Evolutionary conservation across 1,140 invertebrate genomes (phyloP), one percentile per base, ranked within the genome.

Genomic region (Zophobas atratus): DNA sequence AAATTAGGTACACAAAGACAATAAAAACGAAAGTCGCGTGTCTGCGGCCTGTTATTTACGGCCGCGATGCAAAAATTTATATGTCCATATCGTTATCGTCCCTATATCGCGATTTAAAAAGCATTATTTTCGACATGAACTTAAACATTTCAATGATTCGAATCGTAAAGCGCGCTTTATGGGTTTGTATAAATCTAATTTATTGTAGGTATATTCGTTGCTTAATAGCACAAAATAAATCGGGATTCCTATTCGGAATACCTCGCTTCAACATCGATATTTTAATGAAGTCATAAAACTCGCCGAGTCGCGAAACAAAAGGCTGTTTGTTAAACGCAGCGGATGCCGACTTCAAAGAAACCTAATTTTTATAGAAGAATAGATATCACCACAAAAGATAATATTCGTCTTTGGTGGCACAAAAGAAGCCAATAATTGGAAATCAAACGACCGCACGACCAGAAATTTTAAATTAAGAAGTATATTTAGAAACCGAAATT

Each of bases 121-220:
- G 41, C 60, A 67, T 67, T 67, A 67, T 67, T 67, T 67, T 67
- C 60, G 32, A 48, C 39, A 48, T 67, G 39, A 67, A 67, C 60
- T 67, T 67, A 67, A 67, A 67, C 43, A 67, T 67, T 67, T 67
- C 60, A 67, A 67, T 67, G 60, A 67, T 67, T 67, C 43, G 38
- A 67, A 67, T 67, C 38, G 39, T 67, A 67, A 67, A 67, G 43
- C 60, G 39, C 60, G 60, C 43, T 67, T 67, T 67, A 32, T 67
- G 39, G 60, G 38, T 67, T 67, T 67, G 43, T 67, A 67, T 67
- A 67, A 67, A 67, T 67, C 60, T 67, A 67, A 67, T 67, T 67
- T 67, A 67, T 67, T 67, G 39, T 67, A 43, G 33, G 60, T 33
- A 32, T 20, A 36, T 67, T 67, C 43, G 20, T 67, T 67, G 60